A percentile compares a stretch with the other conserved stretches of the same genome.
Conservation (phyloP, 2,888 invertebrate species). For the Anorthoa munda region DNA sequence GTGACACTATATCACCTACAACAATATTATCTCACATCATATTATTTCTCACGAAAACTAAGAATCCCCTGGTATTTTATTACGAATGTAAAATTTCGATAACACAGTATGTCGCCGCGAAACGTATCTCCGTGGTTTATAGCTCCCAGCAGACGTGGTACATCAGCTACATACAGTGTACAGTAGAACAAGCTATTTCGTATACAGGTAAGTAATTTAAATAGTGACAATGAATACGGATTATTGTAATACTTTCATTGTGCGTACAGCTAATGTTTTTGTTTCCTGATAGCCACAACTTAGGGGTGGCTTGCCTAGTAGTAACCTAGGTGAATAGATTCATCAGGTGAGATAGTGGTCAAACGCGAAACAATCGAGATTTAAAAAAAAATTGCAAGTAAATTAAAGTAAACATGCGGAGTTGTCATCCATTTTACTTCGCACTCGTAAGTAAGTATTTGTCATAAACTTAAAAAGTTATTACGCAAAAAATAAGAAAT, state of each 20-base stretch:
- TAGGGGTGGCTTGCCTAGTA: too few relatives aligned
- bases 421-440: too few relatives aligned
- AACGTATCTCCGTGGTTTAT: slow-evolving; percentile 70
- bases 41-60: slow-evolving; percentile 42
- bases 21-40: slow-evolving; percentile 29
- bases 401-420: background rate
- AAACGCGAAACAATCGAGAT: too few relatives aligned
- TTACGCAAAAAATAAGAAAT: too few relatives aligned
- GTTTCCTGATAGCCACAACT: too few relatives aligned
- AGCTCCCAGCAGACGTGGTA: slow-evolving; percentile 59
- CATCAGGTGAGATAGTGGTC: too few relatives aligned
- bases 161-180: slow-evolving; percentile 34
- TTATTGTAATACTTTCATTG: too few relatives aligned
- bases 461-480: background rate
- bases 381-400: background rate
- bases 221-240: too few relatives aligned
- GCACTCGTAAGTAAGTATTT: background rate
- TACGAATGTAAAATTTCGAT: slow-evolving; percentile 70
- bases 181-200: background rate
- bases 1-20: background rate
- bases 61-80: slow-evolving; percentile 64
- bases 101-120: slow-evolving; percentile 66
- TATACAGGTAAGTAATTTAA: background rate
- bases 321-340: too few relatives aligned
- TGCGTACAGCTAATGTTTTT: too few relatives aligned